phyloP scores from a whole-genome alignment of 2,888 invertebrate genomes.

The Notocelia uddmanniana region DNA sequence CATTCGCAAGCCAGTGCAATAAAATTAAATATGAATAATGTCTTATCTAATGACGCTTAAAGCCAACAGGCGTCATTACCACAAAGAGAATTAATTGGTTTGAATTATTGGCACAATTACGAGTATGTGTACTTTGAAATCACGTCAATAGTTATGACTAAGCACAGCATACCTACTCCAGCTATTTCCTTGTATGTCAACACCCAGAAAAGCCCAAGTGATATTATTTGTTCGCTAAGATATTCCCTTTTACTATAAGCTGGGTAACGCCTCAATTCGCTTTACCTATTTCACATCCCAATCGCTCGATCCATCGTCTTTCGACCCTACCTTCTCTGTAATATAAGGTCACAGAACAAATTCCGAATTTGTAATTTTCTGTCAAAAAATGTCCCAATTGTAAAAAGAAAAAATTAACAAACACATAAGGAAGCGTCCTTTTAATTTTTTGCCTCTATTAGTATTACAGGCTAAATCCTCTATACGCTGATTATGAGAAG shows the following conservation, averaged over 20 bases:
- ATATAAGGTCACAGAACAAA: too few relatives aligned
- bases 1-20: too few relatives aligned
- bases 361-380: too few relatives aligned
- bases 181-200: not conserved
- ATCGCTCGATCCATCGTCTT: too few relatives aligned
- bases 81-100: not conserved
- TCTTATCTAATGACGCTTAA: not conserved
- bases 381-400: too few relatives aligned
- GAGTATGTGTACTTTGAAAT: not conserved
- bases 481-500: too few relatives aligned
- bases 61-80: not conserved
- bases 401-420: too few relatives aligned
- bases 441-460: too few relatives aligned
- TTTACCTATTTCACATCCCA: too few relatives aligned
- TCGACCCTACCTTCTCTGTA: too few relatives aligned
- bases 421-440: too few relatives aligned
- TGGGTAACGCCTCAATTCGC: not conserved
- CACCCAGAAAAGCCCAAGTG: not conserved
- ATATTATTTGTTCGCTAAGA: not conserved
- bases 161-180: not conserved
- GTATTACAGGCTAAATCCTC: too few relatives aligned
- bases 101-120: not conserved
- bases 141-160: constrained; percentile 3
- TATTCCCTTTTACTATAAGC: not conserved
- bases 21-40: not conserved